Conservation (phyloP, 2,113 vertebrate genomes). For the Dascyllus trimaculatus region DNA sequence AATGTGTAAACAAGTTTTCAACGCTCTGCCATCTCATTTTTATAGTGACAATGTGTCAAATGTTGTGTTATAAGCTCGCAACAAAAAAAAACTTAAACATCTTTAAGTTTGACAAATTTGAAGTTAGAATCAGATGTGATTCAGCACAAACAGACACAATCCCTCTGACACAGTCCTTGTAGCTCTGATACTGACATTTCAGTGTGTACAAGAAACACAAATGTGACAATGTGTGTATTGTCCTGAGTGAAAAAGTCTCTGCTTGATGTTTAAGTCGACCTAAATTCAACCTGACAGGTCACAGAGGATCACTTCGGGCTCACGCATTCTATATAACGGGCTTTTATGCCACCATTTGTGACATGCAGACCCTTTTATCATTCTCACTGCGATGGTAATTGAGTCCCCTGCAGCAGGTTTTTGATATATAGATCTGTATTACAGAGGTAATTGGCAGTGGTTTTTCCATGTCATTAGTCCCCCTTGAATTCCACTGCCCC, state of each 20-base stretch:
- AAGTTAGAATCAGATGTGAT: background rate
- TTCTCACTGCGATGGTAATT: constrained; percentile 39
- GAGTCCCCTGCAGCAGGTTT: constrained; percentile 42
- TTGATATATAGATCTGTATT: constrained; percentile 20
- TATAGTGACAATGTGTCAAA: background rate
- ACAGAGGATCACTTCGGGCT: background rate
- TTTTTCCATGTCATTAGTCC: constrained; percentile 43
- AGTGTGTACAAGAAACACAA: background rate
- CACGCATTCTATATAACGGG: background rate
- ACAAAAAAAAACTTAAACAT: background rate
- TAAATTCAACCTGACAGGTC: background rate
- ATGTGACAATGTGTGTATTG: background rate
- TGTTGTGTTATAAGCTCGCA: background rate
- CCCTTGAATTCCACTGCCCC: constrained; percentile 23
- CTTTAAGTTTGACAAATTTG: background rate
- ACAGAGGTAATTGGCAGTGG: constrained; percentile 46
- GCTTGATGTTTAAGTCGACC: background rate
- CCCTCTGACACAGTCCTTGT: background rate
- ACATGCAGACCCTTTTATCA: constrained; percentile 42
- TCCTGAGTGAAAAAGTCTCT: background rate
- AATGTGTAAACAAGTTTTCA: too few species aligned
- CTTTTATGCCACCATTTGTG: constrained; percentile 10
- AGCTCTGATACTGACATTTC: background rate
- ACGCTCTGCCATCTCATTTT: background rate
- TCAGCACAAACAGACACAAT: background rate